Conservation (phyloP, 2,888 invertebrate genomes). For the Osmoderma eremita region DNA sequence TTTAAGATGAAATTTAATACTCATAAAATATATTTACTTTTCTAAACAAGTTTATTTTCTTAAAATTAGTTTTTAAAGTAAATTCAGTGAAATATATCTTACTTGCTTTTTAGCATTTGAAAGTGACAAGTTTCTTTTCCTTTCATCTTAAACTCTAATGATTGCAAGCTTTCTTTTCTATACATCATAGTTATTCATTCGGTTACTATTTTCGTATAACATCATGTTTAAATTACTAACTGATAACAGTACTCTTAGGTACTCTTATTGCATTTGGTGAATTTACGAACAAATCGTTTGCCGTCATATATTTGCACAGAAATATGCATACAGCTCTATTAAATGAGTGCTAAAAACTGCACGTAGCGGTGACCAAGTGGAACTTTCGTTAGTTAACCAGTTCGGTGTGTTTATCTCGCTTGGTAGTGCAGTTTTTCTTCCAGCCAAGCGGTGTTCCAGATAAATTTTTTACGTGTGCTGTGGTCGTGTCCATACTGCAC, state of each 20-base stretch:
- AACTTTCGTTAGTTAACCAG: conserved; percentile 15
- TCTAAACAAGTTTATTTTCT: no score
- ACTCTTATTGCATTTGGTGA: no score
- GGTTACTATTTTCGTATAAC: no score
- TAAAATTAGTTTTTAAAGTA: background rate
- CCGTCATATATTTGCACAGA: no score
- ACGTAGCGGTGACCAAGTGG: background rate
- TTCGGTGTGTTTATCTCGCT: conserved; percentile 12
- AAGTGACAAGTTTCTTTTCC: conserved; percentile 25
- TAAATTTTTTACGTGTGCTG: conserved; percentile 11
- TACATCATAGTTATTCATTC: background rate
- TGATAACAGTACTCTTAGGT: no score
- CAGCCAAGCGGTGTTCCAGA: conserved; percentile 17
- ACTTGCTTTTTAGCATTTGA: conserved; percentile 14
- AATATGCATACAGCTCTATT: no score
- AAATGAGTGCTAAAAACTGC: no score
- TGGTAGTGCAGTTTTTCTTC: conserved; percentile 11
- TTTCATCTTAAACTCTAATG: conserved; percentile 15
- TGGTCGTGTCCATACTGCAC: background rate
- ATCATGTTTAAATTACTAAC: no score
- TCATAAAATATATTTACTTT: no score
- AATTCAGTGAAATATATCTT: background rate
- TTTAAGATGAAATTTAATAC: no score
- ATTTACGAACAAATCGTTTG: no score
- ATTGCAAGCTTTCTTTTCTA: background rate